phyloP scores from a whole-genome alignment of 2,797 vertebrate genomes.

The Salmo trutta region DNA sequence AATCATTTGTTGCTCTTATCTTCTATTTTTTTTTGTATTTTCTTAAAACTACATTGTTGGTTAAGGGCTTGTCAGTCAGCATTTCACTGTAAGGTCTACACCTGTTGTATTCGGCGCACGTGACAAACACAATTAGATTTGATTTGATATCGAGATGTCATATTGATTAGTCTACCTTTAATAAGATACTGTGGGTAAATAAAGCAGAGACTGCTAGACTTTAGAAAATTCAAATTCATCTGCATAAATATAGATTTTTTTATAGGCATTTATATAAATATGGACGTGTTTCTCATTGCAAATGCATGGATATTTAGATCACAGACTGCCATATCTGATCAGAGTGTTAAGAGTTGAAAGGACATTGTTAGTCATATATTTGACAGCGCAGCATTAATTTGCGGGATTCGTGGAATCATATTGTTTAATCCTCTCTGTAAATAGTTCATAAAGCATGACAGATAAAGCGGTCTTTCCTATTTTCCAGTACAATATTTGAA shows the following conservation, averaged over 20 bases:
- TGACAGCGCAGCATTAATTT: neutral
- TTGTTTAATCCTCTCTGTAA: neutral
- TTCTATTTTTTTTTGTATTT: too few species aligned
- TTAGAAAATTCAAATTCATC: neutral
- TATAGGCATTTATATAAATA: neutral
- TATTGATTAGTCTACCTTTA: neutral
- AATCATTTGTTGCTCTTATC: too few species aligned
- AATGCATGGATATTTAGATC: neutral
- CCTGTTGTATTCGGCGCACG: too few species aligned
- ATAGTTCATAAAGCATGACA: neutral
- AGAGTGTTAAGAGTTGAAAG: neutral
- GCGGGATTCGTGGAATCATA: neutral
- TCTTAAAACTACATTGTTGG: too few species aligned
- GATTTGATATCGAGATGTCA: neutral
- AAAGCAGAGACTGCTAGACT: neutral
- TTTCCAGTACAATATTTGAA: slow-evolving; percentile 7
- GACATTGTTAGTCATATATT: neutral
- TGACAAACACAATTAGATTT: too few species aligned
- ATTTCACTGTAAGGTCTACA: too few species aligned
- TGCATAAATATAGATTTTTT: neutral
- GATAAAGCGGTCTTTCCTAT: neutral
- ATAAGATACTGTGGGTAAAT: neutral
- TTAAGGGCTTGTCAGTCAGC: too few species aligned
- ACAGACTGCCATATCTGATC: neutral
- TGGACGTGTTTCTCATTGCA: neutral